phyloP scores from a whole-genome alignment of 2,797 vertebrate species.

The Discoglossus pictus region DNA sequence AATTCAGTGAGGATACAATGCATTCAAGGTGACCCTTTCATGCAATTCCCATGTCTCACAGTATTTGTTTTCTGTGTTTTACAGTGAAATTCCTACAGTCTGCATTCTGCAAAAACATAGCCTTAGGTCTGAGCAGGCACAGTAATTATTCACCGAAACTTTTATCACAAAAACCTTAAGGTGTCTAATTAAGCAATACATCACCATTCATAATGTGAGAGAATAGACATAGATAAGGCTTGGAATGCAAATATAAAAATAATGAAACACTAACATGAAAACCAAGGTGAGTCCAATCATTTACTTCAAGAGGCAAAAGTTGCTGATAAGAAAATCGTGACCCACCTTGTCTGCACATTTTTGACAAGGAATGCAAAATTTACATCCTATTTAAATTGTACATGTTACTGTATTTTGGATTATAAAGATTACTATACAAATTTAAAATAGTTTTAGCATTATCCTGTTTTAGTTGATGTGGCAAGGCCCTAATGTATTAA shows the following conservation, averaged over 20 bases:
- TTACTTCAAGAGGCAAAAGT: constrained; percentile 3
- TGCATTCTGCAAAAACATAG: constrained; percentile 1
- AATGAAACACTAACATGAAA: neutral
- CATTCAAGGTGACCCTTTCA: constrained; percentile 18
- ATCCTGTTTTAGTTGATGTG: too few species aligned
- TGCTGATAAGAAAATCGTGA: neutral
- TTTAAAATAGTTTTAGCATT: too few species aligned
- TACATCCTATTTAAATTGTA: too few species aligned
- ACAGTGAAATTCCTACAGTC: neutral
- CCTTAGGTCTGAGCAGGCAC: constrained; percentile 10
- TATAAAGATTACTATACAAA: too few species aligned
- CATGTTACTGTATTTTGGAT: too few species aligned
- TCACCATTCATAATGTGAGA: constrained; percentile 33
- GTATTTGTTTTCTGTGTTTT: constrained; percentile 5
- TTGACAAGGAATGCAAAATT: neutral
- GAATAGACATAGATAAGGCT: constrained; percentile 5
- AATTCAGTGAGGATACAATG: neutral
- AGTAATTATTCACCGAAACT: constrained; percentile 37
- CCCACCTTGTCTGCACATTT: constrained; percentile 1
- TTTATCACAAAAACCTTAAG: constrained; percentile 41
- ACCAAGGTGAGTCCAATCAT: constrained; percentile 19
- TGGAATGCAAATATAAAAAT: constrained; percentile 18
- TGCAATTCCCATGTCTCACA: neutral
- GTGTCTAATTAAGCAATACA: constrained; percentile 50
- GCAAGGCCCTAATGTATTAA: too few species aligned